Evolutionary conservation across 2,888 invertebrate species (phyloP).

Genomic region (Palloptera scutellata): DNA sequence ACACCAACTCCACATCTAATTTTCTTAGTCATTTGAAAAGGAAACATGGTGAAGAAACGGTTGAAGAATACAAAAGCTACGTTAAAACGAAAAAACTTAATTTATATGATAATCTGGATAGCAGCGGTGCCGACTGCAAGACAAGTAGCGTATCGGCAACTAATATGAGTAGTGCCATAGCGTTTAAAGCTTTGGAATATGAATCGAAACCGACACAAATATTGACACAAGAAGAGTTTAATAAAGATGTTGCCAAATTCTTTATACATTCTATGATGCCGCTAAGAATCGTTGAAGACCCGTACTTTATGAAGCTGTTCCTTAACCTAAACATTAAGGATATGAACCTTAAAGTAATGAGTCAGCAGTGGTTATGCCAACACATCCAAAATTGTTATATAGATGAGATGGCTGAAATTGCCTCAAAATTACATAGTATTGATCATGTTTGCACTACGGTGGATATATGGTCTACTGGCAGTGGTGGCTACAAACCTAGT

Average conservation of each 20-base stretch:
- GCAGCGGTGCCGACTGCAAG: too few species aligned
- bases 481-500: neutral
- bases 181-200: too few species aligned
- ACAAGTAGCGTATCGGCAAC: too few species aligned
- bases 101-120: neutral
- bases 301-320: constrained; percentile 21
- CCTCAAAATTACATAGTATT: neutral
- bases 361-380: neutral
- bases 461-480: constrained; percentile 9
- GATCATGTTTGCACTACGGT: constrained; percentile 20
- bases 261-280: constrained; percentile 30
- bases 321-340: neutral
- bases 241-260: constrained; percentile 12
- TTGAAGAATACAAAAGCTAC: constrained; percentile 20
- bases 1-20: constrained; percentile 22
- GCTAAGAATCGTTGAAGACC: constrained; percentile 19
- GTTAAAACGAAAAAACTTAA: constrained; percentile 14
- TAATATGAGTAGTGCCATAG: neutral
- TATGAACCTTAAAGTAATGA: constrained; percentile 11
- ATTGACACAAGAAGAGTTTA: constrained; percentile 12
- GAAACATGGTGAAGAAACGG: constrained; percentile 16
- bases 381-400: neutral
- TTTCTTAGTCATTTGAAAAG: constrained; percentile 26
- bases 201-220: too few species aligned
- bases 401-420: neutral